Conservation (phyloP, 2,888 invertebrate species). For the Heliconius ismenius region DNA sequence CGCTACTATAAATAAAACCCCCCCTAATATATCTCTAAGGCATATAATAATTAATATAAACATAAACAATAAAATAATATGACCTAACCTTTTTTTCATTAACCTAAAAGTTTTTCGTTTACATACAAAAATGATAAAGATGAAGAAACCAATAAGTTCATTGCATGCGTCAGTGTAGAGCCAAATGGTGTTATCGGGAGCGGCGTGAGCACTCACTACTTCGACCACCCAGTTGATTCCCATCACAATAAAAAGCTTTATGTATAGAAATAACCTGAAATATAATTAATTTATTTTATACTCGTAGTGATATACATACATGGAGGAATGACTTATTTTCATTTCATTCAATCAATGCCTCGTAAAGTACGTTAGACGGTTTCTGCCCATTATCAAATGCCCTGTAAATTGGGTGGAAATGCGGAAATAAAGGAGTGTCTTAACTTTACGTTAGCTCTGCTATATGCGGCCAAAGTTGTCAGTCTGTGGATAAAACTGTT, state of each 20-base stretch:
- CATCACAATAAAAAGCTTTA: conserved; percentile 72
- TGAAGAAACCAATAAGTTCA: conserved; percentile 85
- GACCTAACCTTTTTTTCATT: conserved; percentile 81
- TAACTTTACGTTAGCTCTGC: neutral
- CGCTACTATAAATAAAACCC: no score
- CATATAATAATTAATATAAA: neutral
- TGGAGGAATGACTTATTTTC: no score
- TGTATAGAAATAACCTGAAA: conserved; percentile 66
- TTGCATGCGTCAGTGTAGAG: conserved; percentile 85
- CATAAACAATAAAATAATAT: neutral
- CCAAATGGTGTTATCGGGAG: conserved; percentile 78
- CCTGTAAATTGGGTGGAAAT: no score
- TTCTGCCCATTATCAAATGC: no score
- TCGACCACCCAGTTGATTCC: conserved; percentile 72
- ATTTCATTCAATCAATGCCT: no score
- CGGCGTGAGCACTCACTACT: conserved; percentile 55
- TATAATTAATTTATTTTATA: conserved; percentile 2
- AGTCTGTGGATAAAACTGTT: no score
- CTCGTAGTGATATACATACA: neutral
- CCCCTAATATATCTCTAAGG: neutral
- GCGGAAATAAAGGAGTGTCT: neutral
- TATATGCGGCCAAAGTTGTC: neutral
- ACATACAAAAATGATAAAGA: conserved; percentile 88
- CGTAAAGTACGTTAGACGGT: no score
- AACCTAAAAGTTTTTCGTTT: conserved; percentile 85